Evolutionary conservation across 2,113 vertebrate species (phyloP).

Genomic region (Porphyrio hochstetteri): DNA sequence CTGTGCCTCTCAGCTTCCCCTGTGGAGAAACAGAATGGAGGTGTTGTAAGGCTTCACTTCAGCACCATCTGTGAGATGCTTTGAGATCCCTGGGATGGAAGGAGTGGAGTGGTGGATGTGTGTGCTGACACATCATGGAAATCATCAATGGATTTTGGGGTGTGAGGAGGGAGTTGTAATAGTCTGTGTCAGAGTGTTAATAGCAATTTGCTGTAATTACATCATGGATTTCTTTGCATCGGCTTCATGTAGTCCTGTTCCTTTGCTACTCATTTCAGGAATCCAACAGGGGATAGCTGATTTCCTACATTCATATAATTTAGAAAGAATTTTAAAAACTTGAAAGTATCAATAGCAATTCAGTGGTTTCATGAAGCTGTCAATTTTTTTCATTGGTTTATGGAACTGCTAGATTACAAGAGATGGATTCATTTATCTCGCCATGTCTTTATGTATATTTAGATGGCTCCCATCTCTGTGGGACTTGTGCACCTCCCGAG

Average conservation of each 20-base stretch:
- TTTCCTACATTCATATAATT: not conserved
- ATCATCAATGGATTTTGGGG: not conserved
- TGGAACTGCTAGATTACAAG: constrained; percentile 10
- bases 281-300: not conserved
- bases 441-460: not conserved
- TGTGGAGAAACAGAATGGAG: not conserved
- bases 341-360: not conserved
- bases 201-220: not conserved
- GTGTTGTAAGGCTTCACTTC: not conserved
- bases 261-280: not conserved
- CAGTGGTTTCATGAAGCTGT: not conserved
- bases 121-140: not conserved
- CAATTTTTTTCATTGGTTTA: not conserved
- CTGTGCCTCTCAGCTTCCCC: not conserved
- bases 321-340: not conserved
- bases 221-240: not conserved
- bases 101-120: not conserved
- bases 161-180: not conserved
- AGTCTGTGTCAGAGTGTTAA: not conserved
- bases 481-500: not conserved
- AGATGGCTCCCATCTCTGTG: constrained; percentile 6
- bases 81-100: not conserved
- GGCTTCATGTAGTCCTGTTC: not conserved
- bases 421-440: constrained; percentile 36
- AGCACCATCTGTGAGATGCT: not conserved